Evolutionary conservation across 2,113 vertebrate species (phyloP).

Genomic region (Speoplatyrhinus poulsoni): DNA sequence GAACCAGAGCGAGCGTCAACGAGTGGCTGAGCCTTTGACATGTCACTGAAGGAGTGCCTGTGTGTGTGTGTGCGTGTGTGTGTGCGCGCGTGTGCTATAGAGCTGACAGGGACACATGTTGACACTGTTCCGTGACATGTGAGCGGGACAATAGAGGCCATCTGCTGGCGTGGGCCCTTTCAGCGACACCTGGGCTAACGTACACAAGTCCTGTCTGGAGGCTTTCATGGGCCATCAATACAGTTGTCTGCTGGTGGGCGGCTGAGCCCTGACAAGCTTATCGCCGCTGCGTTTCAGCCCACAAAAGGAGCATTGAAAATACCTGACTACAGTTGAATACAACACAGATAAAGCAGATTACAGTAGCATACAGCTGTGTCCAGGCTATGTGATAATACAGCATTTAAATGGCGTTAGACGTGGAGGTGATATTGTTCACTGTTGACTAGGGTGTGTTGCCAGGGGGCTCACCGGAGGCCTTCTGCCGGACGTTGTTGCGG

Average conservation of each 20-base stretch:
- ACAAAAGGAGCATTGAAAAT: slow-evolving; percentile 9
- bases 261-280: slow-evolving; percentile 21
- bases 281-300: slow-evolving; percentile 11
- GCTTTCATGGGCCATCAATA: slow-evolving; percentile 45
- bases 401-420: not conserved
- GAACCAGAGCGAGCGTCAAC: slow-evolving; percentile 47
- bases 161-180: slow-evolving; percentile 63
- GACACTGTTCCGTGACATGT: slow-evolving; percentile 55
- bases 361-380: not conserved
- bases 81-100: slow-evolving; percentile 2
- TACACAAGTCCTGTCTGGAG: slow-evolving; percentile 51
- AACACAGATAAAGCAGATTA: slow-evolving; percentile 1
- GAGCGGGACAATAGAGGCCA: slow-evolving; percentile 64
- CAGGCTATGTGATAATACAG: not conserved
- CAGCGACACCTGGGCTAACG: slow-evolving; percentile 54
- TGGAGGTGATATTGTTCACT: not conserved
- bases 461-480: slow-evolving; percentile 86
- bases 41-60: slow-evolving; percentile 33
- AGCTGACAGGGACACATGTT: slow-evolving; percentile 73
- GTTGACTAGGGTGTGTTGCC: not conserved
- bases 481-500: slow-evolving; percentile 90
- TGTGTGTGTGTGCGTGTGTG: slow-evolving; percentile 11
- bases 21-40: slow-evolving; percentile 56
- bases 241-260: slow-evolving; percentile 12
- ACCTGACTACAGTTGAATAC: slow-evolving; percentile 17